Conservation (phyloP, 2,888 invertebrate genomes). For the Drosophila nr. perissopoda region DNA sequence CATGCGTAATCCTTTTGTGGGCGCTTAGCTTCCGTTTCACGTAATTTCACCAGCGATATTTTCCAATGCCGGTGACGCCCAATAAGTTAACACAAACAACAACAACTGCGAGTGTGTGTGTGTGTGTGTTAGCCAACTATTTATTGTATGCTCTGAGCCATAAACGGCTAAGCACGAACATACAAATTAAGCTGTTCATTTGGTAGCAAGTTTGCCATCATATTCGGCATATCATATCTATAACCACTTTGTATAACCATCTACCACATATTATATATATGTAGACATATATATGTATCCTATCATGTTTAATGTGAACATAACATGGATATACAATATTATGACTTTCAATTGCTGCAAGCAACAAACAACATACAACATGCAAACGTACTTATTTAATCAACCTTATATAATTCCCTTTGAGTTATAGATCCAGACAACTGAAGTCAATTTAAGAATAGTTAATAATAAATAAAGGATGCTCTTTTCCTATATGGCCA, state of each 20-base stretch:
- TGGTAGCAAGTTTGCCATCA: slow-evolving; percentile 22
- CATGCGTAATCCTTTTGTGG: slow-evolving; percentile 66
- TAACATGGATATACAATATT: not conserved
- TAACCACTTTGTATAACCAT: not conserved
- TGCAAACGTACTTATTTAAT: not conserved
- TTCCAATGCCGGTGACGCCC: slow-evolving; percentile 47
- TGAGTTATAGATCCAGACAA: not conserved
- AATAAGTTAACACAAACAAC: slow-evolving; percentile 15
- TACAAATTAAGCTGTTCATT: slow-evolving; percentile 46
- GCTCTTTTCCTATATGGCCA: fast-evolving
- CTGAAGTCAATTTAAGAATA: not conserved
- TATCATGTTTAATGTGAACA: not conserved
- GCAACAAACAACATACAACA: not conserved
- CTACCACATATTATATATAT: not conserved
- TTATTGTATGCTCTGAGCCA: slow-evolving; percentile 50
- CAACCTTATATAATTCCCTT: not conserved
- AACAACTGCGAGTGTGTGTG: slow-evolving; percentile 6
- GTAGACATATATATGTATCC: not conserved
- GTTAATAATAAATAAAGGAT: not conserved
- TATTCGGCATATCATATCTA: slow-evolving; percentile 13
- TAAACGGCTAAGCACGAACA: slow-evolving; percentile 54
- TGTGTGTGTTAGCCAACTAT: slow-evolving; percentile 27
- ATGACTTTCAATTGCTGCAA: not conserved
- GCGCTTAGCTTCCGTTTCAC: slow-evolving; percentile 54
- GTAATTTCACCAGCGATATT: slow-evolving; percentile 41